These are phyloP conservation scores for Leptocoma aspasia DNA, from an alignment of 2,113 vertebrate species.

Conservation along the genomic window DNA sequence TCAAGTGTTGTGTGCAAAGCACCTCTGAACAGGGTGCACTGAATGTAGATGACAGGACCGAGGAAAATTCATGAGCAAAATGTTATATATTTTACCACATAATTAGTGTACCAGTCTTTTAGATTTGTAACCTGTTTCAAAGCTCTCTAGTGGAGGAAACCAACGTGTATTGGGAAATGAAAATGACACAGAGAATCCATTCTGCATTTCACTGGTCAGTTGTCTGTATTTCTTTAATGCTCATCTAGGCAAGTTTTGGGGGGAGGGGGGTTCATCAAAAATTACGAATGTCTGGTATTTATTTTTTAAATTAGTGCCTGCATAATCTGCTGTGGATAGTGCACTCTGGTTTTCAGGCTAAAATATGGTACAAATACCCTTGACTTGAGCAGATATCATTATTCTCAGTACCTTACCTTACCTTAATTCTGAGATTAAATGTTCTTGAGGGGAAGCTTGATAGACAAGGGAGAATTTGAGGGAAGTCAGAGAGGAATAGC, in stretches of 20 bases:
- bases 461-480: background rate
- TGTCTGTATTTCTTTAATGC: background rate
- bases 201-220: background rate
- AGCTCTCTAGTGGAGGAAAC: background rate
- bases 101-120: background rate
- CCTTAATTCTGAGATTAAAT: background rate
- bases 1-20: background rate
- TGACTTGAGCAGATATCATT: background rate
- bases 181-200: background rate
- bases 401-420: background rate
- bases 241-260: background rate
- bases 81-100: fast-evolving
- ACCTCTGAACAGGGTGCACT: background rate
- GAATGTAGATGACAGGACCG: background rate
- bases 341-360: background rate
- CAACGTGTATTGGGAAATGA: background rate
- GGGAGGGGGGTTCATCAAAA: background rate
- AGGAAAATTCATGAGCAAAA: background rate
- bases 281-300: background rate
- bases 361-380: background rate
- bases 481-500: background rate
- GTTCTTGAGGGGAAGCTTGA: background rate
- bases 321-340: background rate
- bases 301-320: background rate
- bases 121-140: background rate